phyloP scores from a whole-genome alignment of 2,113 vertebrate species.

The Rhombomys opimus region DNA sequence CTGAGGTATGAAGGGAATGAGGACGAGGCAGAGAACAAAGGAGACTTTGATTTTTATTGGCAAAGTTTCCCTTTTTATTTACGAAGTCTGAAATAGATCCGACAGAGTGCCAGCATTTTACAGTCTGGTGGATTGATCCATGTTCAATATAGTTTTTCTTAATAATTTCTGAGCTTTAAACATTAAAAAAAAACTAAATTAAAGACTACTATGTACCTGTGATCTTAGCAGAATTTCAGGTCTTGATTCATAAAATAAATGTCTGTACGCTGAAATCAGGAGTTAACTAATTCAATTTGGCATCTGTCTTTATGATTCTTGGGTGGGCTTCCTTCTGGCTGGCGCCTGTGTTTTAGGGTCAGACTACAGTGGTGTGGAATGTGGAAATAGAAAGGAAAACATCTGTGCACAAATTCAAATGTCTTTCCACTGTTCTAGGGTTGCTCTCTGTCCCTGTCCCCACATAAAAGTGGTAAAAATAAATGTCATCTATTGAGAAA shows the following conservation, averaged over 20 bases:
- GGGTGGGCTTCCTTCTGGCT: slow-evolving; percentile 79
- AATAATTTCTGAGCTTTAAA: slow-evolving; percentile 70
- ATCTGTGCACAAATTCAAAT: slow-evolving; percentile 68
- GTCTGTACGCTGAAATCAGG: slow-evolving; percentile 75
- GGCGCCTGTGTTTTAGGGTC: slow-evolving; percentile 74
- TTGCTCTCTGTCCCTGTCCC: not conserved
- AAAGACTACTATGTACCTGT: slow-evolving; percentile 68
- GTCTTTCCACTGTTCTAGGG: slow-evolving; percentile 47
- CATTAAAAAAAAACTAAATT: slow-evolving; percentile 22
- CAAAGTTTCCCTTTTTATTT: slow-evolving; percentile 66
- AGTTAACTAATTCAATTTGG: slow-evolving; percentile 77
- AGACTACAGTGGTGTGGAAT: slow-evolving; percentile 74
- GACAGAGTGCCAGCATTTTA: slow-evolving; percentile 69
- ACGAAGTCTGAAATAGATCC: slow-evolving; percentile 69
- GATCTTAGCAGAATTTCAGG: slow-evolving; percentile 58
- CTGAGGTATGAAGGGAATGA: slow-evolving; percentile 23
- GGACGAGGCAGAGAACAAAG: slow-evolving; percentile 46
- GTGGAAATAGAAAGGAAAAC: slow-evolving; percentile 75
- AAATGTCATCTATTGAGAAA: slow-evolving; percentile 1
- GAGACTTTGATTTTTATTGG: slow-evolving; percentile 55
- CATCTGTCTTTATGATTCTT: slow-evolving; percentile 76
- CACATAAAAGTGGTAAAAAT: slow-evolving; percentile 32
- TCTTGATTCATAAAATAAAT: slow-evolving; percentile 76
- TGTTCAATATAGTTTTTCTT: slow-evolving; percentile 72
- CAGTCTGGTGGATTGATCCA: slow-evolving; percentile 52